phyloP scores from a whole-genome alignment of 2,888 invertebrate genomes.

The Brachynemurus nebulosus region DNA sequence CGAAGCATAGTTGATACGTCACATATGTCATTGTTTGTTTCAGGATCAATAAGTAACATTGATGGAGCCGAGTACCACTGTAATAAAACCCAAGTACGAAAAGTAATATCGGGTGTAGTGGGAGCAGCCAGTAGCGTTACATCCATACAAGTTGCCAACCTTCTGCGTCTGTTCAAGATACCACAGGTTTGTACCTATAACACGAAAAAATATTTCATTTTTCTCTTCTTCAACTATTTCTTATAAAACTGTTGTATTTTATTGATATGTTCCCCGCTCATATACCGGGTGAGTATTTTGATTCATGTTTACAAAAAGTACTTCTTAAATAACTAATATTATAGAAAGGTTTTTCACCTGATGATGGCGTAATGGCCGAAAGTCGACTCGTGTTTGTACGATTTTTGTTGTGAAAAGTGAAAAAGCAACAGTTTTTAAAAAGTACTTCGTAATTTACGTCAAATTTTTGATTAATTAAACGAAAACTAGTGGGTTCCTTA shows the following conservation, averaged over 20 bases:
- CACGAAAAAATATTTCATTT: not conserved
- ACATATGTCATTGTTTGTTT: slow-evolving; percentile 27
- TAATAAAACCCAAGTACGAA: slow-evolving; percentile 68
- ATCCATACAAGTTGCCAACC: slow-evolving; percentile 90
- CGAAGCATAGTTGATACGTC: too few species aligned
- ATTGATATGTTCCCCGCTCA: too few species aligned
- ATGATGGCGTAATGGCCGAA: too few species aligned
- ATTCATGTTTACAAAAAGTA: too few species aligned
- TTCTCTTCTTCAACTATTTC: not conserved
- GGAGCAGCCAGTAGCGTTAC: slow-evolving; percentile 89
- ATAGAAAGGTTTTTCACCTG: not conserved
- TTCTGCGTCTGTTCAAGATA: slow-evolving; percentile 81
- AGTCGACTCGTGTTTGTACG: too few species aligned
- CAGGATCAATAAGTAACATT: slow-evolving; percentile 91
- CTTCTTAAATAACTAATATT: too few species aligned
- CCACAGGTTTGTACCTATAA: slow-evolving; percentile 41
- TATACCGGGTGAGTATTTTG: too few species aligned
- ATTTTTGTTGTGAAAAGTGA: too few species aligned
- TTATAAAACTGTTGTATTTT: not conserved
- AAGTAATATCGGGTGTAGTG: slow-evolving; percentile 78
- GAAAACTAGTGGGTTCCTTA: too few species aligned
- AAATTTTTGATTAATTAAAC: too few species aligned
- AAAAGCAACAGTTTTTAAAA: too few species aligned
- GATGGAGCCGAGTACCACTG: slow-evolving; percentile 78
- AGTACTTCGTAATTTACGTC: too few species aligned